Base-by-base conservation (phyloP, 2,888 invertebrate species). In the Limnephilus marmoratus region DNA sequence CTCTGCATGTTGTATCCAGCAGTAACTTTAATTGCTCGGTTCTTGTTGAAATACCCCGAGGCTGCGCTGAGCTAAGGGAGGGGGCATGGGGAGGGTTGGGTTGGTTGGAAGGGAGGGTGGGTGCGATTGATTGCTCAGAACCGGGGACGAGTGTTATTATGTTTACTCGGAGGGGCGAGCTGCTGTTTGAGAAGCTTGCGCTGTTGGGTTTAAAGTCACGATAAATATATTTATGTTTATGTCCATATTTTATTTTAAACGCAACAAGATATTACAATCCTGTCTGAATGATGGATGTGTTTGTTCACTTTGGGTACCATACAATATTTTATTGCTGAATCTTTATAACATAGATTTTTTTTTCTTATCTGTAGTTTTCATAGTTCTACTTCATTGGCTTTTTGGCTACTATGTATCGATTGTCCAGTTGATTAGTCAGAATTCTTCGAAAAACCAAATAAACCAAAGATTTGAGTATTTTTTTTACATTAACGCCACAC, bases 131-230 rank as follows among this genome's bases (percentile, higher is more conserved):
- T 92, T 93, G 92, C 93, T 88, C 90, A 86, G 49, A 29, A 86
- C 91, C 68, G 92, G 92, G 92, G 91, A 82, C 81, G 90, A 83
- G 91, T 88, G 85, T 92, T 93, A 93, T 93, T 93, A 93, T 93
- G 92, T 93, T 93, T 91, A 90, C 92, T 85, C 81, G 89, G 88
- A 37, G 81, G 53, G 24, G 81, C 80, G 45, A 31, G 41, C 81
- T 86, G 80, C 90, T 92, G 90, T 87, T 92, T 85, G 91, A 92
- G 89, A 89, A 83, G 86, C 90, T 90, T 83, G 45, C 81, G 37
- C 90, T 41, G n/a, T 37, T 37, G 81, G n/a, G 37, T 81, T 81
- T 24, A 81, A 83, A 90, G 34, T 90, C 49, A 81, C 37, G 41
- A 90, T 82, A 82, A 34, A 34, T 68, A 68, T 68, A 68, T 68